Conservation (phyloP, 2,888 invertebrate species). For the Plebejus argus region DNA sequence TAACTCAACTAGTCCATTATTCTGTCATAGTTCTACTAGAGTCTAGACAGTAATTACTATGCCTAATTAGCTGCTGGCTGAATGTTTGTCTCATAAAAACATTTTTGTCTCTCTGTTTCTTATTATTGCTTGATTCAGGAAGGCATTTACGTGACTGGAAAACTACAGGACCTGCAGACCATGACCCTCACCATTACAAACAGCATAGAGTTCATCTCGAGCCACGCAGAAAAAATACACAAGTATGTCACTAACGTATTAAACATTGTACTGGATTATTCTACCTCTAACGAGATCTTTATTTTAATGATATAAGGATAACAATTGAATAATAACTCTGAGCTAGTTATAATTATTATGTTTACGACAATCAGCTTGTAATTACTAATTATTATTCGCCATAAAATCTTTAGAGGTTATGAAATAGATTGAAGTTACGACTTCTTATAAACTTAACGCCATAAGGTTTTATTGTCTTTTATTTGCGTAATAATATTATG, state of each 20-base stretch:
- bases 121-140: slow-evolving; percentile 44
- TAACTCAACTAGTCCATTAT: no score
- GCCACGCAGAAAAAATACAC: slow-evolving; percentile 58
- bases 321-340: neutral
- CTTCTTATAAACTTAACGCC: neutral
- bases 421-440: neutral
- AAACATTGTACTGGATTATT: neutral
- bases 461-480: neutral
- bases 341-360: neutral
- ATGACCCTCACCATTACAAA: slow-evolving; percentile 61
- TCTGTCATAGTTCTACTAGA: no score
- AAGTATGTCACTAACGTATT: slow-evolving; percentile 55
- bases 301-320: neutral
- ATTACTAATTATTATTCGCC: neutral
- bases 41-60: no score
- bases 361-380: neutral
- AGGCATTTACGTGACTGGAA: slow-evolving; percentile 53
- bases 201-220: slow-evolving; percentile 61
- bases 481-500: neutral
- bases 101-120: neutral
- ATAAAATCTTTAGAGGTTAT: slow-evolving; percentile 1
- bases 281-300: neutral
- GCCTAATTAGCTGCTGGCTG: neutral
- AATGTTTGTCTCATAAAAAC: neutral
- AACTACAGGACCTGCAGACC: slow-evolving; percentile 60